Conservation (phyloP, 2,797 vertebrate genomes). For the Zenarchopterus dispar region DNA sequence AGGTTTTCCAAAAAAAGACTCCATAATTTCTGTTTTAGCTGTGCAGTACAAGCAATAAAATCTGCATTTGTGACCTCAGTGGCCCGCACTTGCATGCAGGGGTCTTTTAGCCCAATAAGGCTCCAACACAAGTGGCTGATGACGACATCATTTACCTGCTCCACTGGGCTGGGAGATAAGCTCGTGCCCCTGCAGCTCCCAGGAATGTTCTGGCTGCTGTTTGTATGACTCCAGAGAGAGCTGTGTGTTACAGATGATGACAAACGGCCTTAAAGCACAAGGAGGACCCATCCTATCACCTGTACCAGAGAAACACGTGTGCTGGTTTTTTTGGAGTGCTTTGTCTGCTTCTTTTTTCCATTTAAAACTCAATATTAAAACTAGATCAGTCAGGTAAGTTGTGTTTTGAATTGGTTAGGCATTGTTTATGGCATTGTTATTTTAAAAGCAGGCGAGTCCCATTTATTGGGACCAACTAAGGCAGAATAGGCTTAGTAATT, state of each 20-base stretch:
- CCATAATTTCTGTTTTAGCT: constrained; percentile 1
- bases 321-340: constrained; percentile 25
- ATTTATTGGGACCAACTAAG: constrained; percentile 8
- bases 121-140: constrained; percentile 62
- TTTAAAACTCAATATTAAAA: constrained; percentile 1
- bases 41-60: constrained; percentile 1
- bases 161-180: constrained; percentile 78
- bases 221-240: constrained; percentile 63
- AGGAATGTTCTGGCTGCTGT: constrained; percentile 69
- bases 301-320: constrained; percentile 50
- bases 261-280: constrained; percentile 60
- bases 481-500: constrained; percentile 12
- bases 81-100: constrained; percentile 39
- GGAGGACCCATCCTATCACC: constrained; percentile 63
- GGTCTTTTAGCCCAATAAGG: constrained; percentile 56
- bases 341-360: not conserved
- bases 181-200: constrained; percentile 72
- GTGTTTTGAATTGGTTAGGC: not conserved
- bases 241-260: constrained; percentile 67
- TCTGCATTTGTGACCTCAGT: constrained; percentile 43
- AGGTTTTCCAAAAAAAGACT: constrained; percentile 22
- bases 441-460: not conserved
- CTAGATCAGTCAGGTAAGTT: not conserved
- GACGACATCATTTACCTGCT: constrained; percentile 80
- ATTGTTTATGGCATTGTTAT: constrained; percentile 4